phyloP scores from a whole-genome alignment of 2,797 vertebrate genomes.

The Passerculus sandwichensis region DNA sequence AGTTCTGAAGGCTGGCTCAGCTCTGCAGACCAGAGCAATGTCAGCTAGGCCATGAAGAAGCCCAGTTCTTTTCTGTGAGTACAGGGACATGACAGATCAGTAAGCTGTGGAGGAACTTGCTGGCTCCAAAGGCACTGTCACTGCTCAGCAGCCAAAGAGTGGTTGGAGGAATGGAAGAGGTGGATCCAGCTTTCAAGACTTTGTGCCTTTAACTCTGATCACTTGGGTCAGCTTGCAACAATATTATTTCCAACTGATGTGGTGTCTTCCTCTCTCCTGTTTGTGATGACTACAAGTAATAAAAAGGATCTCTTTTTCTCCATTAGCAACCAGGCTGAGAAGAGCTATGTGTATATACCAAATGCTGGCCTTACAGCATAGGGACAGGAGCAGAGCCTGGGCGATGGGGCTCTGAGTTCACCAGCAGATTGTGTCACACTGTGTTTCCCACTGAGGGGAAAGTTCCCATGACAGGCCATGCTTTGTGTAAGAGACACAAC shows the following conservation, averaged over 20 bases:
- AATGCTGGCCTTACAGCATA: neutral
- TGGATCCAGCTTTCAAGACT: neutral
- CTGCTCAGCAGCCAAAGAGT: neutral
- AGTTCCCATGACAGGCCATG: fast-evolving
- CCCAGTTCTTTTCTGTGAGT: neutral
- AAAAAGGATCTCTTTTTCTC: neutral
- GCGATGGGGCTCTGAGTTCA: neutral
- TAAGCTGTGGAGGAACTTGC: neutral
- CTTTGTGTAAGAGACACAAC: neutral
- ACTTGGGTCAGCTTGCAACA: neutral
- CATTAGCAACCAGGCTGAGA: neutral
- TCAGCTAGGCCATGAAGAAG: neutral
- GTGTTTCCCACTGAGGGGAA: neutral
- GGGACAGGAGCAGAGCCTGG: neutral
- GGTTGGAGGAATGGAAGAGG: neutral
- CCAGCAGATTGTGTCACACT: neutral
- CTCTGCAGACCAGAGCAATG: neutral
- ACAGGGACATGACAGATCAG: neutral
- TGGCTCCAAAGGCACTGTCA: neutral
- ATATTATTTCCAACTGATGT: neutral
- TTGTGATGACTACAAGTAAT: neutral
- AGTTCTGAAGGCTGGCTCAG: neutral
- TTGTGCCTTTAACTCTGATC: neutral
- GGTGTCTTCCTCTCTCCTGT: neutral
- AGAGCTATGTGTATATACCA: neutral